Conservation (phyloP, 2,888 invertebrate genomes). For the Cybosia mesomella region DNA sequence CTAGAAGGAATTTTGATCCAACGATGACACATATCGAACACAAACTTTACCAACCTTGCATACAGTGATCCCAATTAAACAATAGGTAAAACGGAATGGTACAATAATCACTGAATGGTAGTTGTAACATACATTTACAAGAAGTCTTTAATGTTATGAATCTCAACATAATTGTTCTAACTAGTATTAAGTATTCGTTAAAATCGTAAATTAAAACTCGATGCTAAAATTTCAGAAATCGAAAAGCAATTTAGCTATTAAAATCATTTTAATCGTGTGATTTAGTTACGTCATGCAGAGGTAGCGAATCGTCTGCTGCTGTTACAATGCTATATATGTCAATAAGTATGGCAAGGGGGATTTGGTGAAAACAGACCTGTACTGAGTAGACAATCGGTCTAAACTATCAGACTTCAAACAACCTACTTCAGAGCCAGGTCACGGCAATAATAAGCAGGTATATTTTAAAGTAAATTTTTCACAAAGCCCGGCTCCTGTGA, state of each 20-base stretch:
- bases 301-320: constrained; percentile 46
- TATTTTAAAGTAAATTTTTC: not conserved
- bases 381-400: constrained; percentile 23
- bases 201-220: constrained; percentile 48
- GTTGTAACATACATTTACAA: constrained; percentile 53
- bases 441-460: not conserved
- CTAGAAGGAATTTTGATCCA: constrained; percentile 61
- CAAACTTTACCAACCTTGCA: constrained; percentile 55
- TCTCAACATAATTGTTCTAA: constrained; percentile 69
- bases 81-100: constrained; percentile 66
- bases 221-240: constrained; percentile 41
- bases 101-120: constrained; percentile 65
- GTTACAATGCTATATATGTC: constrained; percentile 37
- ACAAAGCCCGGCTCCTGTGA: too few species aligned
- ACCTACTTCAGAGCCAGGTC: not conserved
- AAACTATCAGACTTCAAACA: constrained; percentile 16
- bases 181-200: constrained; percentile 51
- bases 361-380: constrained; percentile 41
- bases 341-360: constrained; percentile 51
- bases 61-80: constrained; percentile 60
- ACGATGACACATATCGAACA: constrained; percentile 54
- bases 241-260: constrained; percentile 30
- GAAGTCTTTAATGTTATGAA: constrained; percentile 57
- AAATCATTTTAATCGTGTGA: constrained; percentile 40
- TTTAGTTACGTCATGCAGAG: constrained; percentile 47